These are phyloP conservation scores for Perca fluviatilis DNA, from an alignment of 2,113 vertebrate species.

Conservation along the genomic window DNA sequence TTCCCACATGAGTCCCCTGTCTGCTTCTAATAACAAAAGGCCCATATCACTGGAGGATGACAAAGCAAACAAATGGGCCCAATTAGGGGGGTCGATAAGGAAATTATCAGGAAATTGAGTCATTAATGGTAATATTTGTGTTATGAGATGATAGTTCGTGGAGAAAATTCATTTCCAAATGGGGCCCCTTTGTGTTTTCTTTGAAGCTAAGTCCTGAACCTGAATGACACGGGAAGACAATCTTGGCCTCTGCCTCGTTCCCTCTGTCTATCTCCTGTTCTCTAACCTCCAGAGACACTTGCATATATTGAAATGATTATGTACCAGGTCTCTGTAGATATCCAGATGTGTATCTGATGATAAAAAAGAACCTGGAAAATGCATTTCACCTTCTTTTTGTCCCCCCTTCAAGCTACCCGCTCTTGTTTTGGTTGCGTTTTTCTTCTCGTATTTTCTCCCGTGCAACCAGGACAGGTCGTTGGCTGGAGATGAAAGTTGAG, in stretches of 20 bases:
- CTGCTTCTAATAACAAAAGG: slow-evolving; percentile 70
- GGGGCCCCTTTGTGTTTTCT: slow-evolving; percentile 54
- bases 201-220: slow-evolving; percentile 44
- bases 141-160: slow-evolving; percentile 67
- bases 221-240: slow-evolving; percentile 36
- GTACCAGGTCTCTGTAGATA: slow-evolving; percentile 47
- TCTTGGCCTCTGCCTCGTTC: slow-evolving; percentile 15
- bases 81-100: slow-evolving; percentile 75
- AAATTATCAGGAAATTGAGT: slow-evolving; percentile 79
- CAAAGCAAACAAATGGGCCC: slow-evolving; percentile 78
- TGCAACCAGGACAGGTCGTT: slow-evolving; percentile 47
- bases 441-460: slow-evolving; percentile 42
- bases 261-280: slow-evolving; percentile 35
- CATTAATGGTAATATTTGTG: slow-evolving; percentile 78
- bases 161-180: slow-evolving; percentile 69
- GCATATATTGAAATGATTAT: slow-evolving; percentile 62
- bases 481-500: slow-evolving; percentile 74
- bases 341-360: slow-evolving; percentile 68
- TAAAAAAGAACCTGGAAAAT: slow-evolving; percentile 42
- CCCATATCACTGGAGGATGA: slow-evolving; percentile 63
- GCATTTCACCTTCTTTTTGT: slow-evolving; percentile 9
- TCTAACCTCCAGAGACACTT: slow-evolving; percentile 46
- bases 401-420: background rate
- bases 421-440: slow-evolving; percentile 46
- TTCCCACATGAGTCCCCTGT: slow-evolving; percentile 47